These are phyloP conservation scores for Alethe castanea DNA, from an alignment of 2,113 vertebrate species.

Conservation along the genomic window DNA sequence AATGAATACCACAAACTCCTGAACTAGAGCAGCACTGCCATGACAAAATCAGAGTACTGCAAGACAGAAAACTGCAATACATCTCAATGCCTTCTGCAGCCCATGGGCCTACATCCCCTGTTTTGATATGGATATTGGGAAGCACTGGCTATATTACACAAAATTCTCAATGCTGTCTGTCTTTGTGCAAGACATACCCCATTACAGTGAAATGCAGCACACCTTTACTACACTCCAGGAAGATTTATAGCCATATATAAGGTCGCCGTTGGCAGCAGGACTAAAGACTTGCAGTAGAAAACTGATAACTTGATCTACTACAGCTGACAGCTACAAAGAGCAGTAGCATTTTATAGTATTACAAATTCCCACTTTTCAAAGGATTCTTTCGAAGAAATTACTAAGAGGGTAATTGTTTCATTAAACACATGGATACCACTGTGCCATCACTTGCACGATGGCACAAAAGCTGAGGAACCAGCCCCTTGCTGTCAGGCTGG, in stretches of 20 bases:
- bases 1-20: background rate
- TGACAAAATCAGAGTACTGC: background rate
- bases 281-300: background rate
- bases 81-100: background rate
- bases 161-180: slow-evolving; percentile 12
- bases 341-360: background rate
- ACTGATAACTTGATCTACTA: background rate
- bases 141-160: background rate
- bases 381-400: background rate
- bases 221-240: background rate
- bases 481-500: background rate
- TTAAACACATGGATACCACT: background rate
- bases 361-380: background rate
- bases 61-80: background rate
- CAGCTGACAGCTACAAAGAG: background rate
- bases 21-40: background rate
- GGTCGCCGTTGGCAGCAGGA: background rate
- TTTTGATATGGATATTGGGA: background rate
- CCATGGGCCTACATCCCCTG: background rate
- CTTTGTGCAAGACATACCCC: background rate
- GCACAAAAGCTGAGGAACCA: background rate
- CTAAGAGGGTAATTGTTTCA: background rate
- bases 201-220: slow-evolving; percentile 18
- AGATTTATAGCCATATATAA: slow-evolving; percentile 16
- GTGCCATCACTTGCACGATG: accelerated